phyloP scores from a whole-genome alignment of 2,797 vertebrate genomes.

The Myripristis murdjan region DNA sequence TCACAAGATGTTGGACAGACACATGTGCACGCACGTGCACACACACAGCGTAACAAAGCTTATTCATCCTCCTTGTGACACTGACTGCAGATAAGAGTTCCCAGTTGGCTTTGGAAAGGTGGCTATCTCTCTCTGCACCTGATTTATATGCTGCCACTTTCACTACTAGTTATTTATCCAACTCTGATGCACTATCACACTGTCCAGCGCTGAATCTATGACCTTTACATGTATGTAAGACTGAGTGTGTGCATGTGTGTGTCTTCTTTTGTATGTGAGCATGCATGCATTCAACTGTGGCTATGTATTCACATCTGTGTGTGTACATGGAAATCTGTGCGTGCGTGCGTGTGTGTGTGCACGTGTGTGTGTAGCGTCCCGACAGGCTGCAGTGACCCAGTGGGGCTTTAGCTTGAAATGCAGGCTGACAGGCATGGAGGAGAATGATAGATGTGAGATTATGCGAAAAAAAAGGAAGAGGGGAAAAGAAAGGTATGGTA shows the following conservation, averaged over 20 bases:
- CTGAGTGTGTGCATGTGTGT: neutral
- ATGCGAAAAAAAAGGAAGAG: slow-evolving; percentile 56
- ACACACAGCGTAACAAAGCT: slow-evolving; percentile 30
- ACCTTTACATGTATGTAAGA: slow-evolving; percentile 76
- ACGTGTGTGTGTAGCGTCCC: neutral
- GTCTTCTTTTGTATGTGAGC: slow-evolving; percentile 2
- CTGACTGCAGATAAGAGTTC: slow-evolving; percentile 69
- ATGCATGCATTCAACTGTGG: slow-evolving; percentile 14
- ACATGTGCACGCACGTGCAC: neutral
- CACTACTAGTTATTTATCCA: slow-evolving; percentile 72
- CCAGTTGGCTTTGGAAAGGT: slow-evolving; percentile 48
- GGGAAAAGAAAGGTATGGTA: slow-evolving; percentile 41
- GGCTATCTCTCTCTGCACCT: slow-evolving; percentile 56
- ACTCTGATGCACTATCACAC: slow-evolving; percentile 69
- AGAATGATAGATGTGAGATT: slow-evolving; percentile 79
- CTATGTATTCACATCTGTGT: neutral
- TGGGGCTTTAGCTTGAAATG: slow-evolving; percentile 63
- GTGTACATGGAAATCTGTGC: neutral
- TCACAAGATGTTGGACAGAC: slow-evolving; percentile 34
- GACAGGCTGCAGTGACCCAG: slow-evolving; percentile 44
- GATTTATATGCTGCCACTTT: slow-evolving; percentile 76
- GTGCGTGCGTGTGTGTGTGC: neutral
- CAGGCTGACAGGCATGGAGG: slow-evolving; percentile 61
- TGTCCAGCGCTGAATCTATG: slow-evolving; percentile 59
- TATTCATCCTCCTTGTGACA: slow-evolving; percentile 66